Conservation (phyloP, 2,888 invertebrate species). For the Ypsolopha scabrella region DNA sequence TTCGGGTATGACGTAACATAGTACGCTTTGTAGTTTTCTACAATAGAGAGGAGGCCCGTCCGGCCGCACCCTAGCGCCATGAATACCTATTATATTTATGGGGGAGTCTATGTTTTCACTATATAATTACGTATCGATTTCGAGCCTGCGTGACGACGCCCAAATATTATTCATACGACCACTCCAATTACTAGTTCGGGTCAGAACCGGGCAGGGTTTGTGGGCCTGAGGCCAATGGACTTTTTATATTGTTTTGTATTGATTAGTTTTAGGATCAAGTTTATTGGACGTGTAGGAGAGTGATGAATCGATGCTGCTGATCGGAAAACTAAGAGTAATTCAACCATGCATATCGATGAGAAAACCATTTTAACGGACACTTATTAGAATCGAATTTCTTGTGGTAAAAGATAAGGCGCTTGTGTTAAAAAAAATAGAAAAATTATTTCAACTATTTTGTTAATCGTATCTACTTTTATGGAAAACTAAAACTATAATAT, state of each 20-base stretch:
- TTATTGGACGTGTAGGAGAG: too few relatives aligned
- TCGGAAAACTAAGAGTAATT: too few relatives aligned
- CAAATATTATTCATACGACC: slow-evolving; percentile 63
- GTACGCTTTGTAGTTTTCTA: slow-evolving; percentile 19
- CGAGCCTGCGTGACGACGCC: slow-evolving; percentile 51
- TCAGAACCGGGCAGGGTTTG: neutral
- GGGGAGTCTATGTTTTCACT: slow-evolving; percentile 58
- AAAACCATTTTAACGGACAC: too few relatives aligned
- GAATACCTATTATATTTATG: slow-evolving; percentile 59
- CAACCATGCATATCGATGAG: too few relatives aligned
- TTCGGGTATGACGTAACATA: slow-evolving; percentile 25
- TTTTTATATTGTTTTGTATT: neutral
- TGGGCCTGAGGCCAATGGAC: slow-evolving; percentile 1
- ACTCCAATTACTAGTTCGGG: slow-evolving; percentile 46
- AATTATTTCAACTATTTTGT: too few relatives aligned
- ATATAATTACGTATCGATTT: slow-evolving; percentile 68
- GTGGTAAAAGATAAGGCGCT: too few relatives aligned
- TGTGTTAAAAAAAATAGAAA: too few relatives aligned
- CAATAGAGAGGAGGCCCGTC: slow-evolving; percentile 55
- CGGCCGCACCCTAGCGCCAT: slow-evolving; percentile 55
- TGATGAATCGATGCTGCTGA: too few relatives aligned
- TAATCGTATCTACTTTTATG: too few relatives aligned
- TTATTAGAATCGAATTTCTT: too few relatives aligned
- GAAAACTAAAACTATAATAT: too few relatives aligned
- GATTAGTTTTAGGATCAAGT: neutral